Conservation (phyloP, 2,797 vertebrate species). For the Tokudaia muenninki region DNA sequence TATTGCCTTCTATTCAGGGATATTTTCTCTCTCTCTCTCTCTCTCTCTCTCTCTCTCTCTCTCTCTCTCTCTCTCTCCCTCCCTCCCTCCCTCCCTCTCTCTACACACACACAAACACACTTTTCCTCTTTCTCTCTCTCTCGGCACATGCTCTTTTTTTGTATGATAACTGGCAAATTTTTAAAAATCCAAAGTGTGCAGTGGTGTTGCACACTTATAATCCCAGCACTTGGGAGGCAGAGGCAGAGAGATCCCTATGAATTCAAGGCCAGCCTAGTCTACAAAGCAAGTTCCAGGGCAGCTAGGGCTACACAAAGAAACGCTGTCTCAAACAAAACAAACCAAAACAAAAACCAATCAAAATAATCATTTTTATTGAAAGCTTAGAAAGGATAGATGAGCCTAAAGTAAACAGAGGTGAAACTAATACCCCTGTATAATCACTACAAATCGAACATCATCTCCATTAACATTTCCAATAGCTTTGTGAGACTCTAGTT, state of each 20-base stretch:
- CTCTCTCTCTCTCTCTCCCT: too few species aligned
- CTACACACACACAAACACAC: too few species aligned
- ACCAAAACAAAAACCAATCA: neutral
- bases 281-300: neutral
- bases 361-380: constrained; percentile 52
- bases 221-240: neutral
- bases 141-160: neutral
- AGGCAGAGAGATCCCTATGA: neutral
- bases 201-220: neutral
- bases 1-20: constrained; percentile 1
- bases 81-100: too few species aligned
- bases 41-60: too few species aligned
- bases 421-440: neutral
- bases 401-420: neutral
- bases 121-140: too few species aligned
- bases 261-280: neutral
- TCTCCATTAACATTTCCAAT: constrained; percentile 9
- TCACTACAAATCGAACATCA: neutral
- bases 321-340: neutral
- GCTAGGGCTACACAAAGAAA: neutral
- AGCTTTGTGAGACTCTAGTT: constrained; percentile 2
- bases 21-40: too few species aligned
- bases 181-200: neutral
- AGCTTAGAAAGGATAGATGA: constrained; percentile 41
- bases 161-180: neutral